Conservation (phyloP, 1,140 invertebrate genomes). For the Euura saliciscinereae region DNA sequence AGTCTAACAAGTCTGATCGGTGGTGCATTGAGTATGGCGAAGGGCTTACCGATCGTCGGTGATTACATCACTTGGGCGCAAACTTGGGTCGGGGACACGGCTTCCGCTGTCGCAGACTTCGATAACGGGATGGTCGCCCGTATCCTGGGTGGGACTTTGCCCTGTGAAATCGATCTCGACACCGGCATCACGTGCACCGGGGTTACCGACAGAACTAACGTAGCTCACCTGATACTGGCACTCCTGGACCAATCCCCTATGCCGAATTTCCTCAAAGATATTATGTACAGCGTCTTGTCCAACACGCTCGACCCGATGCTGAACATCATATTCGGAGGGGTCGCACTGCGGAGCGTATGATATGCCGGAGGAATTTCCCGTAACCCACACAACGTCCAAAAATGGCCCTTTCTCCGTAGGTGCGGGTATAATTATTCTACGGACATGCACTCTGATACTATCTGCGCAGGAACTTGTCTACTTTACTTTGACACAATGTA, state of each 20-base stretch:
- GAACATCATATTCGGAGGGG: slow-evolving; percentile 25
- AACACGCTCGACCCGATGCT: slow-evolving; percentile 14
- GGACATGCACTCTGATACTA: too few species aligned
- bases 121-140: slow-evolving; percentile 22
- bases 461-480: too few species aligned
- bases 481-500: too few species aligned
- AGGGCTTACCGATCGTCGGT: too few species aligned
- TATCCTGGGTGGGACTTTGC: slow-evolving; percentile 28
- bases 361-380: too few species aligned
- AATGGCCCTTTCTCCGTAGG: too few species aligned
- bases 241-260: slow-evolving; percentile 24
- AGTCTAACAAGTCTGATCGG: too few species aligned
- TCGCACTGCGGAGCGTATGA: not conserved
- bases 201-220: slow-evolving; percentile 13
- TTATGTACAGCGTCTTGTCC: slow-evolving; percentile 12
- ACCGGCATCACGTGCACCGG: slow-evolving; percentile 21
- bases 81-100: too few species aligned
- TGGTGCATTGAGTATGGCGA: too few species aligned
- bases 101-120: not conserved
- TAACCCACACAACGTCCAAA: too few species aligned
- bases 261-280: slow-evolving; percentile 17
- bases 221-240: not conserved
- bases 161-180: slow-evolving; percentile 19
- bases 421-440: too few species aligned
- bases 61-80: too few species aligned